Evolutionary conservation across 2,797 vertebrate genomes (phyloP).

Genomic region (Anguilla marmorata): DNA sequence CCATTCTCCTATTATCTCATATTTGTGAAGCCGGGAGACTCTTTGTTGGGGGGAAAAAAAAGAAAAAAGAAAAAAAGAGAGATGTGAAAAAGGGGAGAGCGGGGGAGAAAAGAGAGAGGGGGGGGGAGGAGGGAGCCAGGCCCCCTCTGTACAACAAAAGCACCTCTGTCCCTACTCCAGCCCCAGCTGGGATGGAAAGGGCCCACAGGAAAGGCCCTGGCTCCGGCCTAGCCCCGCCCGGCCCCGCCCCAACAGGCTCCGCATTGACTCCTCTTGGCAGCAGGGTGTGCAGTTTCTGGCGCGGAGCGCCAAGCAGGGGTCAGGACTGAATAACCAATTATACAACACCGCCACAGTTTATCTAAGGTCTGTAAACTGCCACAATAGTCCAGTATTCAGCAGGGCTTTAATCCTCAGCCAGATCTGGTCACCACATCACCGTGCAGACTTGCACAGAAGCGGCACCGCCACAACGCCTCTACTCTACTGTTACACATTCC

Average conservation of each 20-base stretch:
- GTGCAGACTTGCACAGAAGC: constrained; percentile 35
- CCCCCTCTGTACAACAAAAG: constrained; percentile 90
- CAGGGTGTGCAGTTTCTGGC: constrained; percentile 78
- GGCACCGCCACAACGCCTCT: constrained; percentile 51
- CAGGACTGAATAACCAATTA: constrained; percentile 96
- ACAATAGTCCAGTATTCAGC: constrained; percentile 84
- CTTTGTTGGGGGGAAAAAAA: constrained; percentile 61
- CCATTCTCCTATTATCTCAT: constrained; percentile 92
- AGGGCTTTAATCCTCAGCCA: constrained; percentile 78
- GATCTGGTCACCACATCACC: constrained; percentile 75
- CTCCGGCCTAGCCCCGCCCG: constrained; percentile 81
- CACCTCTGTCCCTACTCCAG: constrained; percentile 93
- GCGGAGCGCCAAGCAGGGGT: constrained; percentile 86
- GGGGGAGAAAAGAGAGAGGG: constrained; percentile 57
- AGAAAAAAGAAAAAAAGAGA: constrained; percentile 48
- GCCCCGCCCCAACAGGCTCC: constrained; percentile 82
- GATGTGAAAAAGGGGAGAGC: constrained; percentile 69
- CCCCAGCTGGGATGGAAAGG: constrained; percentile 90
- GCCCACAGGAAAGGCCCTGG: constrained; percentile 98
- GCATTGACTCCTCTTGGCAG: constrained; percentile 97
- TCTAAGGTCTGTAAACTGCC: constrained; percentile 86
- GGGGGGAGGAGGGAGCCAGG: constrained; percentile 63
- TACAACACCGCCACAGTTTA: constrained; percentile 91
- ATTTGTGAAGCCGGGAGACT: constrained; percentile 92
- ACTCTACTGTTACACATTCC: constrained; percentile 34